Evolutionary conservation across 2,888 invertebrate species (phyloP).

Genomic region (Microctonus aethiopoides): DNA sequence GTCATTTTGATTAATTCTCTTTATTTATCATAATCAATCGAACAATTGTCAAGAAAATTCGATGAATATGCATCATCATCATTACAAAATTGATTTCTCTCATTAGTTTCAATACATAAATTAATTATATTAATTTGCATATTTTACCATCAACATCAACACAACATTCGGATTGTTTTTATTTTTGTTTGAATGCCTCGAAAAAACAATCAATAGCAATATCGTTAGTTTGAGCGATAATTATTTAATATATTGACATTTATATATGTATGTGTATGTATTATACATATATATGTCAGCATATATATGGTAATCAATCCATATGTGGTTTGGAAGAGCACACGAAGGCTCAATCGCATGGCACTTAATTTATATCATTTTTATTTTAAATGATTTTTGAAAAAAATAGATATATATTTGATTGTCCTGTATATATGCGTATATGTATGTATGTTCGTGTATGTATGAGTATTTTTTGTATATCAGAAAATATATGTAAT

Average conservation of each 20-base stretch:
- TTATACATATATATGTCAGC: no score
- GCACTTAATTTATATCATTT: conserved; percentile 14
- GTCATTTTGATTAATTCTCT: conserved; percentile 27
- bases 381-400: not conserved
- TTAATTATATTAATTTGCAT: not conserved
- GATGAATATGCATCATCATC: not conserved
- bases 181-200: conserved; percentile 3
- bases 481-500: not conserved
- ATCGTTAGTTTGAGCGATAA: conserved; percentile 21
- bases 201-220: not conserved
- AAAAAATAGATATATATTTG: not conserved
- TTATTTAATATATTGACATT: conserved; percentile 7
- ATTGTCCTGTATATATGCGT: not conserved
- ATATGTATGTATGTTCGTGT: not conserved
- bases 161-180: not conserved
- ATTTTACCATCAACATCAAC: not conserved
- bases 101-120: not conserved
- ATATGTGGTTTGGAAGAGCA: not conserved
- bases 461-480: not conserved
- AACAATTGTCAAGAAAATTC: conserved; percentile 28
- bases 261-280: not conserved
- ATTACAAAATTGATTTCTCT: conserved; percentile 8
- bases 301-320: no score
- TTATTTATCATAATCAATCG: conserved; percentile 33
- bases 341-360: conserved; percentile 14